phyloP scores from a whole-genome alignment of 2,797 vertebrate species.

The Myiotriccus ornatus region DNA sequence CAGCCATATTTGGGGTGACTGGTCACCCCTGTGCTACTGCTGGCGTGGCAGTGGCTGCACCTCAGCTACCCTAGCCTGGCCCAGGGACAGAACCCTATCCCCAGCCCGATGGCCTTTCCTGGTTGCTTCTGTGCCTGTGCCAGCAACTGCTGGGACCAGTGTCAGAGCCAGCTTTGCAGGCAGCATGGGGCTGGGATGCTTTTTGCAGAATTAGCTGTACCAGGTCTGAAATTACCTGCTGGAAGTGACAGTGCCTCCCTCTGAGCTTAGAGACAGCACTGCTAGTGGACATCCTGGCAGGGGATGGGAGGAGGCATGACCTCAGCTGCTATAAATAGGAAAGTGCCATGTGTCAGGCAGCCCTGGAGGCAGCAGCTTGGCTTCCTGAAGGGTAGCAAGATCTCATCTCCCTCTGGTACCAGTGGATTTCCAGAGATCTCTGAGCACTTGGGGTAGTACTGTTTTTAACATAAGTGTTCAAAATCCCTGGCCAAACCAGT shows the following conservation, averaged over 20 bases:
- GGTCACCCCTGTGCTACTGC: background rate
- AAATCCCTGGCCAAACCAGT: rapidly evolving
- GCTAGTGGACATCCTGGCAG: background rate
- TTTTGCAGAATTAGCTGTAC: background rate
- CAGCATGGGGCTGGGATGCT: background rate
- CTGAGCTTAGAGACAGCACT: background rate
- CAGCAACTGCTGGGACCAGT: rapidly evolving
- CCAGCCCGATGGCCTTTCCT: background rate
- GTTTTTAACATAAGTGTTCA: background rate
- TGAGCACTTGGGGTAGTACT: background rate
- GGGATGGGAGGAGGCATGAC: background rate
- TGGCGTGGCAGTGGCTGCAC: rapidly evolving
- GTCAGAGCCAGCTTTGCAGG: rapidly evolving
- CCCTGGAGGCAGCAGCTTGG: rapidly evolving
- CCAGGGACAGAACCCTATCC: background rate
- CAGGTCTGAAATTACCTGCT: background rate
- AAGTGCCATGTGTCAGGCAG: background rate
- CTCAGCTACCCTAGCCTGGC: background rate
- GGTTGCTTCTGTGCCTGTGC: rapidly evolving
- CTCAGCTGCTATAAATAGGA: background rate
- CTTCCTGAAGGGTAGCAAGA: background rate
- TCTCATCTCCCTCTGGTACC: background rate
- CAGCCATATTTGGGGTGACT: background rate
- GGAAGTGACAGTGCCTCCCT: rapidly evolving
- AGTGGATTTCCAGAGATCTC: background rate